Evolutionary conservation across 2,797 vertebrate genomes (phyloP).

Genomic region (Alfaro cultratus): DNA sequence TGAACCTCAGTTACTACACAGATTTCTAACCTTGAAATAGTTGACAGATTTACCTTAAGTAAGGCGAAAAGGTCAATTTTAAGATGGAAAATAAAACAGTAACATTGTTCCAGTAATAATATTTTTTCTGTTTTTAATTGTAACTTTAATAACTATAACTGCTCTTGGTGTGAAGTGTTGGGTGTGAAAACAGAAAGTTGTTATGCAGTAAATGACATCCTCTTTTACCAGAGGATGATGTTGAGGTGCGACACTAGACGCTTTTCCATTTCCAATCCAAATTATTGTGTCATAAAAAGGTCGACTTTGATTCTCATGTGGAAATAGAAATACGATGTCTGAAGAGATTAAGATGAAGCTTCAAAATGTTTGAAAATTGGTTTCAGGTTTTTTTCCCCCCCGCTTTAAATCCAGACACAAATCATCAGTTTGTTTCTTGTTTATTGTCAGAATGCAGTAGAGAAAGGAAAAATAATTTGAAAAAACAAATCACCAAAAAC

Average conservation of each 20-base stretch:
- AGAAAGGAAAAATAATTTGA: neutral
- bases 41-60: neutral
- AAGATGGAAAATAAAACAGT: neutral
- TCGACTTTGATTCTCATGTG: neutral
- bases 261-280: neutral
- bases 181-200: neutral
- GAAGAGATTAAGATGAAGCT: neutral
- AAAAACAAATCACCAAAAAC: neutral
- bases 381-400: neutral
- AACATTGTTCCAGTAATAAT: neutral
- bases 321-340: neutral
- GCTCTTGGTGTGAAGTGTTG: neutral
- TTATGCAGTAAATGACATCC: neutral
- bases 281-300: neutral
- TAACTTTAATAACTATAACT: neutral
- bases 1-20: neutral
- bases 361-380: neutral
- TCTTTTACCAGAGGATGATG: neutral
- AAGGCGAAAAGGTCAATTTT: neutral
- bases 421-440: neutral
- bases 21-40: neutral
- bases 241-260: neutral
- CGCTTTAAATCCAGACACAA: neutral
- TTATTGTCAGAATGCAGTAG: conserved; percentile 6
- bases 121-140: neutral